A percentile compares a stretch with the other conserved stretches of the same genome.
Evolutionary conservation across 2,797 vertebrate genomes (phyloP).

Genomic region (Microtus agrestis): DNA sequence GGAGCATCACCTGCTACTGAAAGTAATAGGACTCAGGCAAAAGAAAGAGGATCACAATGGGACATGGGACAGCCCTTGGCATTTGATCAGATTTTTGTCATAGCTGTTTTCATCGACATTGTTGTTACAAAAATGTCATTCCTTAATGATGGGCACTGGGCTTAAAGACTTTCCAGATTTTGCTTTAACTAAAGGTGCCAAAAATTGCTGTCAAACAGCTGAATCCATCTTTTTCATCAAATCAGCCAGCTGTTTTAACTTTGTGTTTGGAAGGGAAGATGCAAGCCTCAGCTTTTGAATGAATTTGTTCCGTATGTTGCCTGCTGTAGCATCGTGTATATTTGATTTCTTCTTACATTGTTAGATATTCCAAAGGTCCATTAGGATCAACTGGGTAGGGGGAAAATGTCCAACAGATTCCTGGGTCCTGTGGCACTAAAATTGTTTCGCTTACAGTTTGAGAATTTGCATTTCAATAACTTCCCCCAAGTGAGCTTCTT

Average conservation of each 20-base stretch:
- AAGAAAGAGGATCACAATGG: not conserved
- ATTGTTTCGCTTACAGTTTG: slow-evolving; percentile 36
- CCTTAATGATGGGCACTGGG: not conserved
- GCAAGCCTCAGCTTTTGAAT: slow-evolving; percentile 49
- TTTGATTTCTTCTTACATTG: slow-evolving; percentile 37
- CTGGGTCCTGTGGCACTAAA: not conserved
- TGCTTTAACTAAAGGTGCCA: slow-evolving; percentile 56
- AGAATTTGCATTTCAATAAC: slow-evolving; percentile 23
- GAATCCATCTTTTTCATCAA: slow-evolving; percentile 63
- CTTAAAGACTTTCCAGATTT: not conserved
- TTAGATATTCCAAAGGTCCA: slow-evolving; percentile 4
- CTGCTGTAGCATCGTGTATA: not conserved
- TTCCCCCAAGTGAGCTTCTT: not conserved
- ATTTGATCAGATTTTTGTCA: not conserved
- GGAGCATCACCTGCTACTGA: not conserved
- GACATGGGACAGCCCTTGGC: not conserved
- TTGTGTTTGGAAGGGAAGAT: slow-evolving; percentile 52
- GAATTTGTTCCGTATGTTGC: not conserved
- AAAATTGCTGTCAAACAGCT: slow-evolving; percentile 48
- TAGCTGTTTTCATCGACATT: not conserved
- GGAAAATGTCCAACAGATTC: not conserved
- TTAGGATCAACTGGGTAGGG: not conserved
- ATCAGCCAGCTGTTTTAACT: slow-evolving; percentile 65
- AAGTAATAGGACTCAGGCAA: not conserved
- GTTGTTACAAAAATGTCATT: not conserved